A percentile compares a stretch with the other conserved stretches of the same genome.
Conservation (phyloP, 1,140 invertebrate genomes). For the Drosophila melanica region DNA sequence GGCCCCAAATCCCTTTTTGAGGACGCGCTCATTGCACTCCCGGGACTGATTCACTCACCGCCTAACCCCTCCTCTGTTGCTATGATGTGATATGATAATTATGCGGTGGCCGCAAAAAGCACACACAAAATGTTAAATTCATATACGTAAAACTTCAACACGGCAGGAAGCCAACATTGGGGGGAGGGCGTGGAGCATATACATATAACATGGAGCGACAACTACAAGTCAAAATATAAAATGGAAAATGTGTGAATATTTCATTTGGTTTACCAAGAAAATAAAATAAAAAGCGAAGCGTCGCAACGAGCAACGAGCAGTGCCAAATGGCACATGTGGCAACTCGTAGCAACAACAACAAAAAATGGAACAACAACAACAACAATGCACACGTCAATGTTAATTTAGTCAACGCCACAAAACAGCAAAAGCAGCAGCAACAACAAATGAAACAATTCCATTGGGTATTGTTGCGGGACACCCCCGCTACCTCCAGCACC, state of each 20-base stretch:
- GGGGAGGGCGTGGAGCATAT: neutral
- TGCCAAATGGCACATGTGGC: constrained; percentile 69
- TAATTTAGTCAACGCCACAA: constrained; percentile 80
- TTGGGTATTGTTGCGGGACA: constrained; percentile 75
- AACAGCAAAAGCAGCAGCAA: constrained; percentile 39
- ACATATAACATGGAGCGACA: constrained; percentile 40
- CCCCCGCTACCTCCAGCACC: constrained; percentile 28
- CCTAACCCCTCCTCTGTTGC: neutral
- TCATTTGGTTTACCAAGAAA: constrained; percentile 59
- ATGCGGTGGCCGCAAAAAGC: constrained; percentile 68
- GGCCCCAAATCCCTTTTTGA: constrained; percentile 52
- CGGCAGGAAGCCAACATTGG: constrained; percentile 11
- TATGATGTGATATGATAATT: constrained; percentile 81
- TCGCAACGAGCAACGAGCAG: constrained; percentile 15
- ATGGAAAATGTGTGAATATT: constrained; percentile 79
- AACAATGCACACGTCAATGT: constrained; percentile 70
- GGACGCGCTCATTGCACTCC: constrained; percentile 61
- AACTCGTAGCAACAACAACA: constrained; percentile 31
- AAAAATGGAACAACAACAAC: constrained; percentile 36
- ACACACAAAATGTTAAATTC: constrained; percentile 74
- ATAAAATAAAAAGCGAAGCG: constrained; percentile 15
- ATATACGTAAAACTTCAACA: constrained; percentile 70
- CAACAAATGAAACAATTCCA: constrained; percentile 72
- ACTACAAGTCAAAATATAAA: constrained; percentile 75
- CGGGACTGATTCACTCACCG: constrained; percentile 40